Evolutionary conservation across 2,113 vertebrate genomes (phyloP).

Genomic region (Aegotheles bennettii): DNA sequence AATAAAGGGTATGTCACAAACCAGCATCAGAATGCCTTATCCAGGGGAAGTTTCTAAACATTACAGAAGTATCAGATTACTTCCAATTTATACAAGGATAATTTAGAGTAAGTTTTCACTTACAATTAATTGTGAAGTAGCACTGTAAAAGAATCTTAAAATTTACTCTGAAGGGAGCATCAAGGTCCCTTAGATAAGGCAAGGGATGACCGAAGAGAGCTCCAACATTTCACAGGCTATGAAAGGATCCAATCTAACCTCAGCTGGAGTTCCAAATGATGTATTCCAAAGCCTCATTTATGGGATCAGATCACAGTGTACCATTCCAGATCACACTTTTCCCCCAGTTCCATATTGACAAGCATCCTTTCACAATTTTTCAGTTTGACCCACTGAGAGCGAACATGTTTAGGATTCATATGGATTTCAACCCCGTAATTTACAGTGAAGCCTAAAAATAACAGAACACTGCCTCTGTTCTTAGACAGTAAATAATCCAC

Average conservation of each 20-base stretch:
- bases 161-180: not conserved
- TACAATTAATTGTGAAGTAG: not conserved
- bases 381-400: not conserved
- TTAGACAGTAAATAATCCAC: not conserved
- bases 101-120: not conserved
- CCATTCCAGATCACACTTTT: not conserved
- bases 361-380: not conserved
- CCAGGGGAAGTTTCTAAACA: not conserved
- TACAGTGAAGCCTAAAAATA: not conserved
- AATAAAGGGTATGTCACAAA: not conserved
- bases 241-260: not conserved
- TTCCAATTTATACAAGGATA: not conserved
- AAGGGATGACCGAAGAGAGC: not conserved
- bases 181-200: not conserved
- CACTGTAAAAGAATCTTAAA: not conserved
- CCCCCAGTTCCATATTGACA: not conserved
- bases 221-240: not conserved
- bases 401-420: not conserved
- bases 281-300: not conserved
- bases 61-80: not conserved
- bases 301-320: not conserved
- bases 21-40: not conserved
- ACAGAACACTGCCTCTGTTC: not conserved
- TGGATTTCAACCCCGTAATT: not conserved
- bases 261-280: not conserved